A percentile compares a stretch with the other conserved stretches of the same genome.
Evolutionary conservation across 1,140 invertebrate genomes (phyloP).

Genomic region (Nebria ingens): DNA sequence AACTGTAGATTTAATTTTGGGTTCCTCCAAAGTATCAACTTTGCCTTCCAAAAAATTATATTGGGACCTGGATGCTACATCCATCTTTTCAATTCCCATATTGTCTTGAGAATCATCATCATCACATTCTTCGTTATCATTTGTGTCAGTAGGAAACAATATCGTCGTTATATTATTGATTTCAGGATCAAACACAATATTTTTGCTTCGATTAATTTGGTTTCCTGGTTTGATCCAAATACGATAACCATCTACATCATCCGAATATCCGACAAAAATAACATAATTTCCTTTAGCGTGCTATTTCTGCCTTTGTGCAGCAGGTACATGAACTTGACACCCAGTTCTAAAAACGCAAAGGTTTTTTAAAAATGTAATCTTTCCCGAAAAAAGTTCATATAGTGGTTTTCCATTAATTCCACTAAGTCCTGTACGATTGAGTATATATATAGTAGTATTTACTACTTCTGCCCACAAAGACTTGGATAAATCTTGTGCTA

Average conservation of each 20-base stretch:
- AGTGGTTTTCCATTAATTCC: slow-evolving; percentile 19
- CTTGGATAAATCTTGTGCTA: slow-evolving; percentile 16
- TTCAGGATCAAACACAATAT: too few relatives aligned
- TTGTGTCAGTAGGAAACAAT: too few relatives aligned
- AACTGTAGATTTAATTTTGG: neutral
- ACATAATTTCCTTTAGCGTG: slow-evolving; percentile 28
- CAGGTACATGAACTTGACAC: slow-evolving; percentile 32
- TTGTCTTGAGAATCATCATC: too few relatives aligned
- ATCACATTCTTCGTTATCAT: too few relatives aligned
- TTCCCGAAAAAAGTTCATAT: slow-evolving; percentile 22
- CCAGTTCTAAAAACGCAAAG: slow-evolving; percentile 34
- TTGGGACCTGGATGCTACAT: too few relatives aligned
- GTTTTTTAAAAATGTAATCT: slow-evolving; percentile 35
- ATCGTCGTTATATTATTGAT: too few relatives aligned
- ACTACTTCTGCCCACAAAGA: slow-evolving; percentile 32
- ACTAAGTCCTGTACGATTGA: slow-evolving; percentile 24
- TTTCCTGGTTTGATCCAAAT: too few relatives aligned
- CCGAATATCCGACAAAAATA: slow-evolving; percentile 34
- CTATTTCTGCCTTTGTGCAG: slow-evolving; percentile 30
- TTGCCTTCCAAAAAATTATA: too few relatives aligned
- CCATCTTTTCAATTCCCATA: too few relatives aligned
- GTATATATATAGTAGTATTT: slow-evolving; percentile 21
- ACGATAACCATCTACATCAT: slow-evolving; percentile 30
- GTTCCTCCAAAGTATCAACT: neutral
- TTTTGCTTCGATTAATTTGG: too few relatives aligned